phyloP scores from a whole-genome alignment of 2,888 invertebrate species.

The Kuschelorhynchus macadamiae region DNA sequence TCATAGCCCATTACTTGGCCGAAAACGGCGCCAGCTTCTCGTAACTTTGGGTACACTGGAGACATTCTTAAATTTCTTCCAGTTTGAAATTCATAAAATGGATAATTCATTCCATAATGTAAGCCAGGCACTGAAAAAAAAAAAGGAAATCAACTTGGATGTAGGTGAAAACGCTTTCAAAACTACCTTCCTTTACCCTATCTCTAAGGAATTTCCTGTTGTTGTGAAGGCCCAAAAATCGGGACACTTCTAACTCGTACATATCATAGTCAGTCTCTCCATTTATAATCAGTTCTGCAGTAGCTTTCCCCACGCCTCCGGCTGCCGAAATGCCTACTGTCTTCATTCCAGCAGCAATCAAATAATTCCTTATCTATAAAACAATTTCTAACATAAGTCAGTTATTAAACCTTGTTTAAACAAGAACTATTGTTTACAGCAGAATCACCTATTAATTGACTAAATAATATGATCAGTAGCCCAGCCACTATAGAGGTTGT shows the following conservation, averaged over 20 bases:
- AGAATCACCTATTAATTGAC: too few relatives aligned
- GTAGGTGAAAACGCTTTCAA: too few relatives aligned
- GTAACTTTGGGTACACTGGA: slow-evolving; percentile 92
- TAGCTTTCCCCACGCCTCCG: slow-evolving; percentile 93
- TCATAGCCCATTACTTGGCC: slow-evolving; percentile 99
- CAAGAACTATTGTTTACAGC: too few relatives aligned
- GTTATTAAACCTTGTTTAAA: too few relatives aligned
- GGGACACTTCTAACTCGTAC: slow-evolving; percentile 89
- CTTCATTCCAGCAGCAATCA: slow-evolving; percentile 96
- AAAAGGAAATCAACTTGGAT: too few relatives aligned
- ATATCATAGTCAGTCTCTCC: slow-evolving; percentile 87
- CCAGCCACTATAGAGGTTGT: too few relatives aligned
- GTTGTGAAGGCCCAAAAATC: slow-evolving; percentile 94
- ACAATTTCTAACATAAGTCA: too few relatives aligned
- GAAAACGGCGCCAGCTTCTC: slow-evolving; percentile 94
- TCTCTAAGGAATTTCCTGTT: slow-evolving; percentile 93
- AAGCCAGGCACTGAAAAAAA: slow-evolving; percentile 81
- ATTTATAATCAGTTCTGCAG: slow-evolving; percentile 89
- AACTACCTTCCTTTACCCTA: slow-evolving; percentile 85
- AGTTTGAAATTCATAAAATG: slow-evolving; percentile 88
- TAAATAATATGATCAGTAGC: too few relatives aligned
- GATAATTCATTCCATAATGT: slow-evolving; percentile 87
- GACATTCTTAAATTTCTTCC: slow-evolving; percentile 92
- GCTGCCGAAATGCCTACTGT: slow-evolving; percentile 96
- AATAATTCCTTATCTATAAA: slow-evolving; percentile 84